Base-by-base conservation (phyloP, 2,113 vertebrate genomes). In the Cottus gobio region DNA sequence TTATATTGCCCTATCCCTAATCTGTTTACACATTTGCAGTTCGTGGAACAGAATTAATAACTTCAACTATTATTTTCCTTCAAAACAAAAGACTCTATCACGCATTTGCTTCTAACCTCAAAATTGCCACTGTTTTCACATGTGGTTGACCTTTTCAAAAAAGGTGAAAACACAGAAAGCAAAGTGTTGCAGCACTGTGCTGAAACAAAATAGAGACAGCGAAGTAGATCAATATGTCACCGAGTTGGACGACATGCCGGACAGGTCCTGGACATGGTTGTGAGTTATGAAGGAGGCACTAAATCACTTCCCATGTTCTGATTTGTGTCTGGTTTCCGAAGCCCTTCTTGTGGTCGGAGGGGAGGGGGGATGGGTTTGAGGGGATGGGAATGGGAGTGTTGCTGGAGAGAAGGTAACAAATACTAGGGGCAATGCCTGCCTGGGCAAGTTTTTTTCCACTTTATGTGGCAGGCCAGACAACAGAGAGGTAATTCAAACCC, bases 281-380 rank as follows among this genome's bases (percentile, higher is more conserved):
- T 90, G 94, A 94, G 91, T 94, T 94, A 94, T 91, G 93, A 77
- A 84, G 74, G 75, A 87, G 89, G 65, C 87, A 73, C 85, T 94
- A 92, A 92, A 95, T 94, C 93, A 92, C 87, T 88, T 92, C 89
- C 88, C 80, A 76, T 92, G 85, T 92, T 93, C 89, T 92, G 88
- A 92, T 93, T 92, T 94, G 91, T 92, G 90, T 93, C 88, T 92
- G 86, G 90, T 90, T 91, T 91, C 82, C 82, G 80, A 88, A 91
- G 89, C 85, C 79, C 82, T 87, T 88, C 82, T 91, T 75, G 86
- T 84, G 85, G 85, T 87, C 73, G 66, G 76, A 81, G 85, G 84
- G 15, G 18, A 42, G 39, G 22, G 50, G 7, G 1, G 6, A 3
- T 68, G 79, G 48, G 75, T 84, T 61, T 74, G 66, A 80, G 73